phyloP scores from a whole-genome alignment of 2,113 vertebrate genomes.

The Oreochromis aureus region DNA sequence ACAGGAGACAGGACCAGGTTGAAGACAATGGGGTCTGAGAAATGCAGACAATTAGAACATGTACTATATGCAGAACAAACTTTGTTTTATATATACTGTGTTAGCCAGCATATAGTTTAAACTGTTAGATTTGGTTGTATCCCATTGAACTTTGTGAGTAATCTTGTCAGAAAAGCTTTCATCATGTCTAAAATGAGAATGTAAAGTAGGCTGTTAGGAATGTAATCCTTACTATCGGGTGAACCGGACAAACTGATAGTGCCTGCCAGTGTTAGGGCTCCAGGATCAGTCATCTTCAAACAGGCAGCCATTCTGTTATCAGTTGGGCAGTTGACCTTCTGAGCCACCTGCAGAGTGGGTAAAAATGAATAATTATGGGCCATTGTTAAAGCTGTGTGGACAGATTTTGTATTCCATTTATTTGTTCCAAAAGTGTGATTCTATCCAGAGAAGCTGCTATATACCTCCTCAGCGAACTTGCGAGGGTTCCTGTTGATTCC shows the following conservation, averaged over 20 bases:
- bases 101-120: background rate
- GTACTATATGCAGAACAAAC: background rate
- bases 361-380: background rate
- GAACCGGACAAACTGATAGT: conserved; percentile 37
- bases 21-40: conserved; percentile 72
- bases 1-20: conserved; percentile 76
- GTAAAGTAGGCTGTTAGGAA: background rate
- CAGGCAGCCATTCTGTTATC: conserved; percentile 75
- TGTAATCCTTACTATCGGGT: conserved; percentile 61
- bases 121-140: background rate
- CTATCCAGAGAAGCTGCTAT: background rate
- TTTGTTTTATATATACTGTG: background rate
- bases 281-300: conserved; percentile 75
- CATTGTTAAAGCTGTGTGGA: background rate
- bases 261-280: conserved; percentile 74
- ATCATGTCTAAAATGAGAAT: background rate
- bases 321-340: conserved; percentile 78
- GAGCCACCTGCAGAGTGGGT: conserved; percentile 71
- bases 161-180: background rate
- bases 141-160: background rate
- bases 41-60: background rate
- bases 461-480: conserved; percentile 74
- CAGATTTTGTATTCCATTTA: background rate
- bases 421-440: background rate
- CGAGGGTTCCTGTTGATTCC: conserved; percentile 81